Percentiles rank a stretch among this genome's conserved stretches.
phyloP scores from a whole-genome alignment of 2,113 vertebrate species.

The Leuciscus idus region DNA sequence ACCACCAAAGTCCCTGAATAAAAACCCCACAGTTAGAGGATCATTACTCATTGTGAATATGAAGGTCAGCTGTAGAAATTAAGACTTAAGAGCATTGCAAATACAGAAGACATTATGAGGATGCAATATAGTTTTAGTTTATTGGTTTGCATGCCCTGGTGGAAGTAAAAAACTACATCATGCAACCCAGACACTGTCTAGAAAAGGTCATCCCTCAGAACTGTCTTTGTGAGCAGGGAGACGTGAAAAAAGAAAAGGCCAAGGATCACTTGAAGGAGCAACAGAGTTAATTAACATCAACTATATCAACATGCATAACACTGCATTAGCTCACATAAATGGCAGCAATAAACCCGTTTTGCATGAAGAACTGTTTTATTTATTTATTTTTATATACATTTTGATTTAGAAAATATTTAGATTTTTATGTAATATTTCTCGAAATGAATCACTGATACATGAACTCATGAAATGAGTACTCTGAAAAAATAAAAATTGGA shows the following conservation, averaged over 20 bases:
- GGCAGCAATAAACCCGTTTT: background rate
- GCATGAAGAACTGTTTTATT: background rate
- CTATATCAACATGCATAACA: conserved; percentile 4
- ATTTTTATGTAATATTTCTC: background rate
- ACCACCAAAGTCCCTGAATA: background rate
- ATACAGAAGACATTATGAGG: background rate
- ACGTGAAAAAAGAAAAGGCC: background rate
- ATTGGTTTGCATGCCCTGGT: conserved; percentile 12
- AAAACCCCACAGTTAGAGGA: background rate
- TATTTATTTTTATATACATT: background rate
- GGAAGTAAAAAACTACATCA: background rate
- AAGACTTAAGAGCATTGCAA: background rate
- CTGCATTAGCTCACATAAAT: conserved; percentile 9
- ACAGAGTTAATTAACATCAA: conserved; percentile 15
- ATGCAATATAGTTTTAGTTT: background rate
- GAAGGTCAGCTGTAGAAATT: background rate
- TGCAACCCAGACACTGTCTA: background rate
- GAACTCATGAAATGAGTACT: background rate
- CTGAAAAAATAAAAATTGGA: background rate
- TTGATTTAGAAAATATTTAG: background rate
- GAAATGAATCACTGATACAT: background rate
- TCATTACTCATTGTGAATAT: background rate
- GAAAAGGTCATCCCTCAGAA: conserved; percentile 9
- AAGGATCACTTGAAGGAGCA: conserved; percentile 17
- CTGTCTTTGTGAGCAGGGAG: background rate